Evolutionary conservation across 2,888 invertebrate genomes (phyloP), one percentile per base, ranked within the genome.

Genomic region (Drosophila multiciliata): DNA sequence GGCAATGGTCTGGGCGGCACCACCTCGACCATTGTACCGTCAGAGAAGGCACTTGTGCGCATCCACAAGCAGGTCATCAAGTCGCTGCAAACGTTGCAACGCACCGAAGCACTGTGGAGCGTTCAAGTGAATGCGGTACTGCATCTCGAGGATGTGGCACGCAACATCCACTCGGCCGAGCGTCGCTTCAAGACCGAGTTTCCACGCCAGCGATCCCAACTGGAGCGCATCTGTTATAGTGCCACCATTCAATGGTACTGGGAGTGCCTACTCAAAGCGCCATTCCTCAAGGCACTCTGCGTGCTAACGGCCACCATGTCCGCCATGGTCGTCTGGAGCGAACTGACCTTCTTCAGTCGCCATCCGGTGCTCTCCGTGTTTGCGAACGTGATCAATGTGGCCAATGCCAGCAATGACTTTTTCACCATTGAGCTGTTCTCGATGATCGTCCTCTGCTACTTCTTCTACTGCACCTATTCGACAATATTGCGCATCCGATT

Each of bases 381-480:
- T 93, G 99, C 99, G n/a, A 95, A 97, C 76, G 96, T 99, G 87
- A 96, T 99, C 32, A 96, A 97, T 87, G 94, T 96, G 45, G 97
- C 98, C 17, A 96, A 95, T 89, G 93, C 93, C 17, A 95, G 95
- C 80, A 97, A 98, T 91, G 98, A 98, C 93, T 99, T 99, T 93
- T 95, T 97, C 66, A 97, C 97, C 68, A 99, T 99, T 90, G 99
- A 99, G 95, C 97, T 98, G 17, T 95, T 99, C 70, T 99, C 99
- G 12, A 97, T 98, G 73, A 92, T 97, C 69, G 96, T 98, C 29
- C 97, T 99, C 74, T 96, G 97, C 12, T 99, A 99, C 94, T 95
- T 99, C 92, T 98, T 99, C 93, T 97, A 98, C 91, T 99, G 99
- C 94, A 99, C 99, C 3, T 99, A 99, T 93, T 99, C 98, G 32